Evolutionary conservation across 2,888 invertebrate genomes (phyloP).

Genomic region (Meganola albula): DNA sequence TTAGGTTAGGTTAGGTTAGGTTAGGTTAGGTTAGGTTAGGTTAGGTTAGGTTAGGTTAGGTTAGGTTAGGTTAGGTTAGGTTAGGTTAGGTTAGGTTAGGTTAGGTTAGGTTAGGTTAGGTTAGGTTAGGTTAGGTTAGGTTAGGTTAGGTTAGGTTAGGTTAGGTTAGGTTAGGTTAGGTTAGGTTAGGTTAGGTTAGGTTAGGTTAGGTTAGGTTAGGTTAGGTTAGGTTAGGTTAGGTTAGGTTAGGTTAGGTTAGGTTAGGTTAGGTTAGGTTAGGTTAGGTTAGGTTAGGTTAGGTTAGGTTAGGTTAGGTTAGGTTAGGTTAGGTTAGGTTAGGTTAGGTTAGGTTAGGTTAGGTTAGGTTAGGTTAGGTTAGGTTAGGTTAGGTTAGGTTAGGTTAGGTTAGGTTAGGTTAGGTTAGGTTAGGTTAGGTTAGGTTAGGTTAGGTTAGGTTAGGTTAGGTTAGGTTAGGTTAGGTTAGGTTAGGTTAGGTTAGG

Average conservation of each 20-base stretch:
- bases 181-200: too few relatives aligned
- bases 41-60: too few relatives aligned
- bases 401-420: slow-evolving; percentile 4
- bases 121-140: too few relatives aligned
- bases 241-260: not conserved
- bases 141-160: too few relatives aligned
- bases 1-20: too few relatives aligned
- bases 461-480: slow-evolving; percentile 4
- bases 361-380: not conserved
- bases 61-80: too few relatives aligned
- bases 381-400: not conserved
- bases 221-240: too few relatives aligned
- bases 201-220: too few relatives aligned
- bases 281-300: not conserved
- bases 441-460: slow-evolving; percentile 3
- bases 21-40: too few relatives aligned
- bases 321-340: not conserved
- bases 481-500: slow-evolving; percentile 4
- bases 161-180: too few relatives aligned
- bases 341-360: slow-evolving; percentile 3
- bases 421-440: slow-evolving; percentile 4
- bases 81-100: too few relatives aligned
- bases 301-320: not conserved
- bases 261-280: not conserved
- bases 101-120: too few relatives aligned